Evolutionary conservation across 2,888 invertebrate species (phyloP).

Genomic region (Craniophora ligustri): DNA sequence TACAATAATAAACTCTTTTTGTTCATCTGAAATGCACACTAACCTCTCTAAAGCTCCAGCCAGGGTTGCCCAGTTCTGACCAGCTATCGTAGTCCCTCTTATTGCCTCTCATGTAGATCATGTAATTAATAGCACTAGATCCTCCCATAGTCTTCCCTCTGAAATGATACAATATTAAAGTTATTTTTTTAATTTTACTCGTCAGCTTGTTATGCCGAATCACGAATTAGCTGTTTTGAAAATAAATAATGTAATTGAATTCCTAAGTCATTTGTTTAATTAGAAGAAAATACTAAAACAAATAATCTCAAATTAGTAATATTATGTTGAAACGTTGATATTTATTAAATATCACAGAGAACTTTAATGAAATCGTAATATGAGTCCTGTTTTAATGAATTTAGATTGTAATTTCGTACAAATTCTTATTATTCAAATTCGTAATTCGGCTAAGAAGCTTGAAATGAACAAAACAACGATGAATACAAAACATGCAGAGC

Average conservation of each 20-base stretch:
- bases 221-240: conserved; percentile 29
- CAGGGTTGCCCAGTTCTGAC: conserved; percentile 89
- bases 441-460: conserved; percentile 22
- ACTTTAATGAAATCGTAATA: neutral
- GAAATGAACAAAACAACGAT: neutral
- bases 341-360: neutral
- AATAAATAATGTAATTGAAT: neutral
- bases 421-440: conserved; percentile 8
- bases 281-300: neutral
- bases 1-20: too few relatives aligned
- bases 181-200: neutral
- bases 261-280: neutral
- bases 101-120: conserved; percentile 90
- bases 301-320: neutral
- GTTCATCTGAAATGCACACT: neutral
- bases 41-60: conserved; percentile 90
- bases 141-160: conserved; percentile 91
- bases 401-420: neutral
- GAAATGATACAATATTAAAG: conserved; percentile 50
- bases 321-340: neutral
- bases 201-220: conserved; percentile 13
- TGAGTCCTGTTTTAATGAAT: neutral
- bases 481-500: conserved; percentile 1
- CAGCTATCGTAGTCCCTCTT: conserved; percentile 90
- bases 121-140: conserved; percentile 90